Base-by-base conservation (phyloP, 2,113 vertebrate species). In the Montifringilla adamsi region DNA sequence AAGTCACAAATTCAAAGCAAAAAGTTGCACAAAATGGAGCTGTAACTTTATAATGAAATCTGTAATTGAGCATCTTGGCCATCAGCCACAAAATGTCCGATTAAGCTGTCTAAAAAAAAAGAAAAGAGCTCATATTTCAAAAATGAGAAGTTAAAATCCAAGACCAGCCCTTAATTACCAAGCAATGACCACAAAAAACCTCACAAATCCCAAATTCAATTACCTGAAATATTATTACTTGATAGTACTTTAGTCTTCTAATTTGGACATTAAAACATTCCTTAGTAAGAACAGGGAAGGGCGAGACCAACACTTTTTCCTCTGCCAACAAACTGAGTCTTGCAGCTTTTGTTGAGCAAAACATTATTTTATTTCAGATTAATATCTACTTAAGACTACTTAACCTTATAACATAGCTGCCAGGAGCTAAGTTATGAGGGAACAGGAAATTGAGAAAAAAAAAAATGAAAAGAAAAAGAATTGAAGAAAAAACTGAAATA, bases 1-100 rank as follows among this genome's bases (percentile, higher is more conserved):
- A 78, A 75, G 66, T 78, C 60, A 68, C 64, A 92, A 63, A 89
- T 68, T 78, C 74, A 87, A 87, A 92, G 56, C 35, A 89, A 94
- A 86, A 75, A 10, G 20, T 17, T 46, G 39, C 49, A 53, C 1
- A 2, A 82, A 84, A 47, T 24, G 20, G 69, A 92, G 44, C 52
- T 82, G 81, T 56, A 78, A 94, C 37, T 76, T 73, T 68, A 67
- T 70, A 74, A 30, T 27, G 35, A 47, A 86, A 77, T 2, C 9
- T 43, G 41, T 49, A 74, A 90, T 10, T 30, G n/a, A 52, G 7
- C 28, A 37, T 56, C 46, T 80, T 77, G 75, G 83, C n/a, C 37
- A 49, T 60, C 2, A 6, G 66, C 84, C 87, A 76, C 58, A 75
- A 89, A 86, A 81, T 0, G 5, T 68, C 63, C 0, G 0, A 56